Evolutionary conservation across 2,888 invertebrate genomes (phyloP).

Genomic region (Rhagophthalmus giganteus): DNA sequence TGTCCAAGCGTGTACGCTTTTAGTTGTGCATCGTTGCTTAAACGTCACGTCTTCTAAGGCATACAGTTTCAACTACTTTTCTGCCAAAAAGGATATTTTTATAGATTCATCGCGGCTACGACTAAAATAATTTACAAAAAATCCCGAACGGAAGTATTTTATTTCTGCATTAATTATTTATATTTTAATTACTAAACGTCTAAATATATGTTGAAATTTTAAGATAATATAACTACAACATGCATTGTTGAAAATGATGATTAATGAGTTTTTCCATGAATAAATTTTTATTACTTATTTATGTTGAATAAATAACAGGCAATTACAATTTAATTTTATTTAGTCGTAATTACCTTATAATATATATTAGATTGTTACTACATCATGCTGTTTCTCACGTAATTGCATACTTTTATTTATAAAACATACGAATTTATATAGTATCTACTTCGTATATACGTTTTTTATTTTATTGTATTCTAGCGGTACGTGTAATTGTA

Average conservation of each 20-base stretch:
- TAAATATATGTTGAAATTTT: slow-evolving; percentile 10
- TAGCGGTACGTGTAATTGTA: slow-evolving; percentile 20
- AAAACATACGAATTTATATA: slow-evolving; percentile 20
- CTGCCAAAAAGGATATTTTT: too few relatives aligned
- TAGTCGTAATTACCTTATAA: slow-evolving; percentile 24
- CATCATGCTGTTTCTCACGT: slow-evolving; percentile 22
- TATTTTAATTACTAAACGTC: slow-evolving; percentile 22
- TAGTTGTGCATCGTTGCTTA: slow-evolving; percentile 2
- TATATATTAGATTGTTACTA: slow-evolving; percentile 22
- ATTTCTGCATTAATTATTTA: slow-evolving; percentile 20
- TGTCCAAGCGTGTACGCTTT: neutral
- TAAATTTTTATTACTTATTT: slow-evolving; percentile 27
- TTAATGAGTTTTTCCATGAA: slow-evolving; percentile 26
- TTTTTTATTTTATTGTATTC: slow-evolving; percentile 27
- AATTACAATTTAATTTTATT: slow-evolving; percentile 29
- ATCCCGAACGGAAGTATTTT: too few relatives aligned
- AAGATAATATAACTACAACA: neutral
- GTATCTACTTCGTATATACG: slow-evolving; percentile 1
- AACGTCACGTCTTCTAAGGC: too few relatives aligned
- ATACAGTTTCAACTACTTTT: too few relatives aligned
- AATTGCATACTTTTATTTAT: slow-evolving; percentile 23
- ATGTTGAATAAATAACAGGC: slow-evolving; percentile 26
- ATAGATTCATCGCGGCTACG: too few relatives aligned
- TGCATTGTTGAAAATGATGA: slow-evolving; percentile 20
- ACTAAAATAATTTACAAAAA: too few relatives aligned